These are phyloP conservation scores for Mimachlamys varia DNA, from an alignment of 2,888 invertebrate species.

Conservation along the genomic window DNA sequence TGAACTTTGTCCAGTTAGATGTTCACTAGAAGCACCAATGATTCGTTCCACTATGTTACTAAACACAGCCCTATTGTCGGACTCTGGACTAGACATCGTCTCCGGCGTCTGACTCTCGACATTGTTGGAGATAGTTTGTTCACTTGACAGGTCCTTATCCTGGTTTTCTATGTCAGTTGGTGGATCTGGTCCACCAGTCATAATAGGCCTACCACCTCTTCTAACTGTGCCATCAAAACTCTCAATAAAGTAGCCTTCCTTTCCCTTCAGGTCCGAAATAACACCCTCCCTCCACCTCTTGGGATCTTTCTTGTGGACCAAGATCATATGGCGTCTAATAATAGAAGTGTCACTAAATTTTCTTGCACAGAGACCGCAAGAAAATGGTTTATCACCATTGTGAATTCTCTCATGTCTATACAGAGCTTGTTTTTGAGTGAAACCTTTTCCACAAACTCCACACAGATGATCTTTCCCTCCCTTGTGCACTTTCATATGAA, in stretches of 20 bases:
- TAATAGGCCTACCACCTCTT: background rate
- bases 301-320: constrained; percentile 68
- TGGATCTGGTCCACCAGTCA: background rate
- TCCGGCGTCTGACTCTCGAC: constrained; percentile 36
- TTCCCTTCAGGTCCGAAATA: constrained; percentile 44
- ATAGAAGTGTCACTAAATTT: constrained; percentile 77
- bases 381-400: constrained; percentile 80
- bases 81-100: background rate
- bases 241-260: constrained; percentile 45
- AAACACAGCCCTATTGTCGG: background rate
- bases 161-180: background rate
- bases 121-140: constrained; percentile 40
- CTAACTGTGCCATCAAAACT: constrained; percentile 39
- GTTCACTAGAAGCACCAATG: constrained; percentile 20
- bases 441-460: constrained; percentile 80
- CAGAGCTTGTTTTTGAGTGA: constrained; percentile 81
- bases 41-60: background rate
- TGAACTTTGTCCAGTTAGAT: constrained; percentile 14
- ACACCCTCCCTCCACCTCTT: constrained; percentile 70
- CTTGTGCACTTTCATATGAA: constrained; percentile 80
- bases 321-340: constrained; percentile 72
- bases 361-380: constrained; percentile 79
- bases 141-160: background rate
- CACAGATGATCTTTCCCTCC: constrained; percentile 80
- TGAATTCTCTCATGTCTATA: constrained; percentile 82